Percentiles rank a stretch among this genome's conserved stretches.
phyloP scores from a whole-genome alignment of 2,888 invertebrate species.

The Smittia sp. region DNA sequence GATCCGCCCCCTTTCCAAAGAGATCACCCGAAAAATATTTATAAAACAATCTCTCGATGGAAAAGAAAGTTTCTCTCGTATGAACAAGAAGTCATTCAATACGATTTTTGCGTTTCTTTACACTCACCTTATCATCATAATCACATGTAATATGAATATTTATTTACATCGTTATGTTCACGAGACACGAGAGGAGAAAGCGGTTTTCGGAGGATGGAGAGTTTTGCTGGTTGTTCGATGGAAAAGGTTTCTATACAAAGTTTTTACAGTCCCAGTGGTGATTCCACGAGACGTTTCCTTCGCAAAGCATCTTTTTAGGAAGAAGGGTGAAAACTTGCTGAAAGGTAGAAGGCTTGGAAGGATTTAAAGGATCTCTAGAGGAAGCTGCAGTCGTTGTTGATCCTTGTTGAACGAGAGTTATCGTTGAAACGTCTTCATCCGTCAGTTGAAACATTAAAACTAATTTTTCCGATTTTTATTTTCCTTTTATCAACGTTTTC shows the following conservation, averaged over 20 bases:
- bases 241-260: slow-evolving; percentile 29
- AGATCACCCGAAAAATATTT: slow-evolving; percentile 8
- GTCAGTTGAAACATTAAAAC: slow-evolving; percentile 18
- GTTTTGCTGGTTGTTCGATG: slow-evolving; percentile 22
- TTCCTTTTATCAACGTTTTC: slow-evolving; percentile 3
- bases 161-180: slow-evolving; percentile 30
- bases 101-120: slow-evolving; percentile 4
- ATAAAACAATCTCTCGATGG: slow-evolving; percentile 11
- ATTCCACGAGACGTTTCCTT: not conserved
- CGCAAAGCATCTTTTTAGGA: not conserved
- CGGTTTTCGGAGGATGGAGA: slow-evolving; percentile 11
- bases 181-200: slow-evolving; percentile 6
- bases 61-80: slow-evolving; percentile 11
- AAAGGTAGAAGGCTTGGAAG: not conserved
- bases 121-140: slow-evolving; percentile 40
- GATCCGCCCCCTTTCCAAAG: not conserved
- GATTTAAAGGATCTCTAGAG: not conserved
- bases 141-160: slow-evolving; percentile 40
- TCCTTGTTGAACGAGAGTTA: too few species aligned
- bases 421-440: not conserved
- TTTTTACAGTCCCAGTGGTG: slow-evolving; percentile 28
- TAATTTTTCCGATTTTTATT: slow-evolving; percentile 25
- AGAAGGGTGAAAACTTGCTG: not conserved
- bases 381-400: too few species aligned
- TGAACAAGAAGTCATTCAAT: slow-evolving; percentile 3